These are phyloP conservation scores for Kobus ellipsiprymnus DNA, from an alignment of 2,113 vertebrate genomes.

Conservation along the genomic window DNA sequence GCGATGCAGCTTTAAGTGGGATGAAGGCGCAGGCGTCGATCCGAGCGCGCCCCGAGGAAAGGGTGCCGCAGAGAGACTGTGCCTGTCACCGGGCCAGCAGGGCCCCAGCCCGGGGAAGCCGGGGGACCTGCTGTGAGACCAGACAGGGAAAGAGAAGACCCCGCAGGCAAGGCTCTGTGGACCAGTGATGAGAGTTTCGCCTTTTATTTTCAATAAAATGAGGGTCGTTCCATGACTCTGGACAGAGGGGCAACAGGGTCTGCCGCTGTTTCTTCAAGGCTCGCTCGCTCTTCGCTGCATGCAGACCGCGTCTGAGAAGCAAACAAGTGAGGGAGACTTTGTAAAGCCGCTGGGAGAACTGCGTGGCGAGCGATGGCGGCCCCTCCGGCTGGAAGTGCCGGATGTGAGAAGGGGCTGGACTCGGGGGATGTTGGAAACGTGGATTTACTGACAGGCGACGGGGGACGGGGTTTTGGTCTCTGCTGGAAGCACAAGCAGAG, in stretches of 20 bases:
- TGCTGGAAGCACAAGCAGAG: no score
- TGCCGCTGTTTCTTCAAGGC: neutral
- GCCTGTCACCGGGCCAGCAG: rapidly evolving
- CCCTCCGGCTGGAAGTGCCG: no score
- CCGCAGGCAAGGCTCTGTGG: rapidly evolving
- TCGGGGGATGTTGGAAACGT: no score
- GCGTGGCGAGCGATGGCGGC: rapidly evolving
- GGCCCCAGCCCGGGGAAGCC: neutral
- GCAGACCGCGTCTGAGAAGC: neutral
- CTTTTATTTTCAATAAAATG: neutral
- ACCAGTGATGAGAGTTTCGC: no score
- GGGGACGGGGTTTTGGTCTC: neutral
- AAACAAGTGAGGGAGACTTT: no score
- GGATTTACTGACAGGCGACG: rapidly evolving
- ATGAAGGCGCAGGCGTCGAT: rapidly evolving
- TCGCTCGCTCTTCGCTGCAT: no score
- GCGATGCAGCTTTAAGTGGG: no score
- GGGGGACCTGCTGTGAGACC: neutral
- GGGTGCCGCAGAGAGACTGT: neutral
- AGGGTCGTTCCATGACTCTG: neutral
- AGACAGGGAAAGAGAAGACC: neutral
- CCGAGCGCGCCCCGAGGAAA: neutral
- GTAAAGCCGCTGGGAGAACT: neutral
- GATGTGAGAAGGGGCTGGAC: rapidly evolving
- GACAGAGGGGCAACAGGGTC: neutral